phyloP scores from a whole-genome alignment of 1,140 invertebrate genomes.

The Diachasma alloeum region DNA sequence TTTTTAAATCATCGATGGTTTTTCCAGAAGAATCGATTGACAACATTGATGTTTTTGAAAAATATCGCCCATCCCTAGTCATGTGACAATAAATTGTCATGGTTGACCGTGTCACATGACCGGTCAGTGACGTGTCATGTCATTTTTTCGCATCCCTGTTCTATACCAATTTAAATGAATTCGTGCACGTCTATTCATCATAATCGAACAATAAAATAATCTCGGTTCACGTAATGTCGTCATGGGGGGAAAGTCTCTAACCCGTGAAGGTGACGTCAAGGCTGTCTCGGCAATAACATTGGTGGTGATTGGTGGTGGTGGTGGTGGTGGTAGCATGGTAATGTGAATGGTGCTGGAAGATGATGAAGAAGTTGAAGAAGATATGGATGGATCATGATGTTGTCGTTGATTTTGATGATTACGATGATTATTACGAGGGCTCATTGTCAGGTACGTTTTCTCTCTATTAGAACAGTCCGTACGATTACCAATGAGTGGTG shows the following conservation, averaged over 20 bases:
- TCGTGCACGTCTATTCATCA: not conserved
- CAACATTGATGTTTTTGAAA: no score
- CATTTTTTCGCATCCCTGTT: no score
- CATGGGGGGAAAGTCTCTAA: constrained; percentile 45
- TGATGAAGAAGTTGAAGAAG: constrained; percentile 58
- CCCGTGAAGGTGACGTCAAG: constrained; percentile 57
- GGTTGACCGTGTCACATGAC: no score
- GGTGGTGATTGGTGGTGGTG: constrained; percentile 46
- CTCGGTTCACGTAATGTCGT: not conserved
- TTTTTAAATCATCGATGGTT: no score
- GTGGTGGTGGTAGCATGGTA: constrained; percentile 52
- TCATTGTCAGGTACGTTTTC: constrained; percentile 40
- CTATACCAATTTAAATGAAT: no score
- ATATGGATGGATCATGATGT: constrained; percentile 41
- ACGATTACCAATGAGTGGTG: constrained; percentile 41
- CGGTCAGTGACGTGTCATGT: no score
- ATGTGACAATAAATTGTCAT: no score
- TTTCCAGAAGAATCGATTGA: no score
- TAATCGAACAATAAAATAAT: not conserved
- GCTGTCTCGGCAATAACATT: constrained; percentile 39
- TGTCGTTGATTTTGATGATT: constrained; percentile 29
- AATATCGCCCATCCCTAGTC: no score
- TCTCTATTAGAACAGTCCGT: constrained; percentile 35
- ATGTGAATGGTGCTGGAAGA: constrained; percentile 61
- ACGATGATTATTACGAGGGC: constrained; percentile 44